Evolutionary conservation across 2,888 invertebrate species (phyloP), one percentile per base, ranked within the genome.

Genomic region (Sussaba pulchella): DNA sequence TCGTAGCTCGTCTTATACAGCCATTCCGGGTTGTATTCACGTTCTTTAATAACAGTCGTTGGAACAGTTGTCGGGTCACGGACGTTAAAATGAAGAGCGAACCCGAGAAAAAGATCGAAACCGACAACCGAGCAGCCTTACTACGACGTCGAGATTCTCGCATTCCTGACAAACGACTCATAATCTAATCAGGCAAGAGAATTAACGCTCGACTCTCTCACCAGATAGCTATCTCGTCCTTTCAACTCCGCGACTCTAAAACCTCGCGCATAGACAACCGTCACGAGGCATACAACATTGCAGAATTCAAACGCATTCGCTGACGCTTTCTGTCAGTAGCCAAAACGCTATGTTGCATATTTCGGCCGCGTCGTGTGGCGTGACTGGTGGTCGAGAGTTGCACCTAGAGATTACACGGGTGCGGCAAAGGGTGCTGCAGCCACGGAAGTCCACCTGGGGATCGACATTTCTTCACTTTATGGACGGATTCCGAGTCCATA

Each of bases 121-220:
- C 39, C 45, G 70, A 72, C 61, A 41, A 21, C 39, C 39, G n/a
- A 57, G 17, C 19, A 39, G 2, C 4, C 31, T 2, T 31, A 31
- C 36, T 36, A 17, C 19, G 21, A 39, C 61, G 75, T 52, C 61
- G 66, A 59, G 66, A 47, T 31, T 31, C 2, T 31, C 39, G 66
- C 70, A 71, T 81, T 76, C 69, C 76, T 67, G 12, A 64, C 72
- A 73, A 77, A 73, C 63, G 73, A 74, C 72, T 77, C 69, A 64
- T 70, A 76, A 76, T 76, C 76, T 70, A n/a, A n/a, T n/a, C n/a
- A n/a, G n/a, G n/a, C 63, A 57, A 39, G 59, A 41, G 45, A 47
- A 41, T n/a, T 52, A 66, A 26, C 64, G 45, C 77, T 26, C 47
- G 31, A 78, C 50, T 64, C 47, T 36, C 57, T 50, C 63, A 74